These are phyloP conservation scores for Eulemur rufifrons DNA, from an alignment of 2,113 vertebrate genomes.

Conservation along the genomic window DNA sequence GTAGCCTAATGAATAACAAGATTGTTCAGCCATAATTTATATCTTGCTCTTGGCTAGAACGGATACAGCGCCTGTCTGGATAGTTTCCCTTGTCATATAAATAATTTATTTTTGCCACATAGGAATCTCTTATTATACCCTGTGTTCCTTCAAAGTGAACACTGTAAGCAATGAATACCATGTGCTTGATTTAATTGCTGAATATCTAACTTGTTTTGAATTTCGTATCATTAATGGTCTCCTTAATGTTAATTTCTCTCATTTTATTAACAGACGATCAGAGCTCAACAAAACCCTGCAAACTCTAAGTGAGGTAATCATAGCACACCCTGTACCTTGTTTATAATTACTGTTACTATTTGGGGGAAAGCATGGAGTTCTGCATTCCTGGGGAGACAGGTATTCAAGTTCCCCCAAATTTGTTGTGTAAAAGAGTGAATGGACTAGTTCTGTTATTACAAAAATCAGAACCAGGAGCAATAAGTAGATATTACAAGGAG, in stretches of 20 bases:
- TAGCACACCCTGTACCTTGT: background rate
- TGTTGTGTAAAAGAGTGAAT: constrained; percentile 14
- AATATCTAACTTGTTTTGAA: constrained; percentile 57
- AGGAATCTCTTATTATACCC: constrained; percentile 32
- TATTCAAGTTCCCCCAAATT: constrained; percentile 5
- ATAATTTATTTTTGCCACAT: constrained; percentile 57
- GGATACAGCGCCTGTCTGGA: constrained; percentile 11
- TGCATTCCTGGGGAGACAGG: background rate
- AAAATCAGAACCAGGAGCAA: background rate
- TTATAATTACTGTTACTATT: constrained; percentile 52
- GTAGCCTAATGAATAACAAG: constrained; percentile 43
- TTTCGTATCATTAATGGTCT: constrained; percentile 2
- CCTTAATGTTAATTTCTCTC: constrained; percentile 60
- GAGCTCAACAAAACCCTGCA: constrained; percentile 85
- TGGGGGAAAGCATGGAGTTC: background rate
- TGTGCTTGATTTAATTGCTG: constrained; percentile 42
- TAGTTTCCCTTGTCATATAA: constrained; percentile 60
- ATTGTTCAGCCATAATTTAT: constrained; percentile 46
- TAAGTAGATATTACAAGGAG: background rate
- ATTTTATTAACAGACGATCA: constrained; percentile 82
- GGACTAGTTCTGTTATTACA: background rate
- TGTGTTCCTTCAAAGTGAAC: constrained; percentile 49
- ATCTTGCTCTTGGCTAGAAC: constrained; percentile 50
- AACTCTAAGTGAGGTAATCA: constrained; percentile 83
- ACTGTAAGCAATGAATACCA: constrained; percentile 40